These are phyloP conservation scores for Luperina testacea DNA, from an alignment of 2,888 invertebrate species.

Conservation along the genomic window DNA sequence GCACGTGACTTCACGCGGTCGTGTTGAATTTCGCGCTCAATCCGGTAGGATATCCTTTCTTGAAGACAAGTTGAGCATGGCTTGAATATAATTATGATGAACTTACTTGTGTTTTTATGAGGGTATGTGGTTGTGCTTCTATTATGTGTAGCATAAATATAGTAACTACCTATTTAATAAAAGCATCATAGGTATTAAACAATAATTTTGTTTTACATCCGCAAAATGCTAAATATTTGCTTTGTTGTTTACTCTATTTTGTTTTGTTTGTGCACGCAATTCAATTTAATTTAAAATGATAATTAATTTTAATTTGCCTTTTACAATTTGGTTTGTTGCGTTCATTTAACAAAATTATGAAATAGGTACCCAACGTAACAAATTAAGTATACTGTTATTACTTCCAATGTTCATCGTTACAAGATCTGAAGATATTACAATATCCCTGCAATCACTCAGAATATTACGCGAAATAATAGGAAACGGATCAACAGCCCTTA, in stretches of 20 bases:
- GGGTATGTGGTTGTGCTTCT: not conserved
- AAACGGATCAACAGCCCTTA: slow-evolving; percentile 78
- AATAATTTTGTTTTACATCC: slow-evolving; percentile 1
- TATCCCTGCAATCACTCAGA: slow-evolving; percentile 66
- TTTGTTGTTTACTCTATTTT: slow-evolving; percentile 5
- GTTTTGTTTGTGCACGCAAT: slow-evolving; percentile 3
- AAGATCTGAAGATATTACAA: slow-evolving; percentile 46
- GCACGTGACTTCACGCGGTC: slow-evolving; percentile 51
- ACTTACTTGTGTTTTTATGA: not conserved
- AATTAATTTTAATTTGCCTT: slow-evolving; percentile 7
- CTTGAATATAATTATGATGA: slow-evolving; percentile 3
- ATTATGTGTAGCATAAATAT: not conserved
- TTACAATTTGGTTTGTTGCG: not conserved
- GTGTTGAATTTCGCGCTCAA: slow-evolving; percentile 39
- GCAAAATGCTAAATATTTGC: slow-evolving; percentile 5
- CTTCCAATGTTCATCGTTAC: slow-evolving; percentile 29
- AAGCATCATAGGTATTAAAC: not conserved
- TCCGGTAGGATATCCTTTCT: slow-evolving; percentile 19
- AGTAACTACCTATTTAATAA: not conserved
- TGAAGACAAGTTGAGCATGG: slow-evolving; percentile 19
- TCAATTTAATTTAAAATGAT: not conserved
- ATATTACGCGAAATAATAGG: slow-evolving; percentile 76
- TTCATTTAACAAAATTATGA: not conserved
- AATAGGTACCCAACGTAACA: not conserved
- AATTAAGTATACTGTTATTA: slow-evolving; percentile 23